phyloP scores from a whole-genome alignment of 2,113 vertebrate genomes.

The Anguilla japonica region DNA sequence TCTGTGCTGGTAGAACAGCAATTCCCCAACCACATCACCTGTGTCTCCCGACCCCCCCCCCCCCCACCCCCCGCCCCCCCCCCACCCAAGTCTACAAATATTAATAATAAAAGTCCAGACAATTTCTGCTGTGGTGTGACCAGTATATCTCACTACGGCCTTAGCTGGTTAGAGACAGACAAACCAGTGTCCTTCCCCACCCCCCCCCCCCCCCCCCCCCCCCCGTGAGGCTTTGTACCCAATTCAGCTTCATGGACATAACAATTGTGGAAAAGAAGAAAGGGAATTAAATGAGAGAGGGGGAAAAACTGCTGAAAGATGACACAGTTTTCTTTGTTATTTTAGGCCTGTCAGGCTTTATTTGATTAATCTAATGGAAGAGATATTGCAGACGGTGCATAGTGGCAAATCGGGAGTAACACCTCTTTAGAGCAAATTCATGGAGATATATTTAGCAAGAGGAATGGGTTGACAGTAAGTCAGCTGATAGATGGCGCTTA shows the following conservation, averaged over 20 bases:
- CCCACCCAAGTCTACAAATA: neutral
- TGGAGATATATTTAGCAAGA: conserved; percentile 6
- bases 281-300: no score
- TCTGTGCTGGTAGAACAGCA: neutral
- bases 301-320: neutral
- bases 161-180: neutral
- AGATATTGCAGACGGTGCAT: neutral
- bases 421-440: conserved; percentile 18
- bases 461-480: conserved; percentile 17
- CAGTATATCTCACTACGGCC: neutral
- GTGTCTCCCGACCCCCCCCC: neutral
- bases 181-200: neutral
- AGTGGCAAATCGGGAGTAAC: neutral
- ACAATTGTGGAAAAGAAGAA: neutral
- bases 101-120: conserved; percentile 14
- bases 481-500: conserved; percentile 3
- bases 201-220: no score
- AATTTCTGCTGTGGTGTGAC: neutral
- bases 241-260: neutral
- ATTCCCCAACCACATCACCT: neutral
- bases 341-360: conserved; percentile 8
- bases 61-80: neutral
- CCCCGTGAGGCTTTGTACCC: neutral
- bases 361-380: conserved; percentile 14
- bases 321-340: neutral